phyloP scores from a whole-genome alignment of 2,888 invertebrate species.

The Sialis lutaria region DNA sequence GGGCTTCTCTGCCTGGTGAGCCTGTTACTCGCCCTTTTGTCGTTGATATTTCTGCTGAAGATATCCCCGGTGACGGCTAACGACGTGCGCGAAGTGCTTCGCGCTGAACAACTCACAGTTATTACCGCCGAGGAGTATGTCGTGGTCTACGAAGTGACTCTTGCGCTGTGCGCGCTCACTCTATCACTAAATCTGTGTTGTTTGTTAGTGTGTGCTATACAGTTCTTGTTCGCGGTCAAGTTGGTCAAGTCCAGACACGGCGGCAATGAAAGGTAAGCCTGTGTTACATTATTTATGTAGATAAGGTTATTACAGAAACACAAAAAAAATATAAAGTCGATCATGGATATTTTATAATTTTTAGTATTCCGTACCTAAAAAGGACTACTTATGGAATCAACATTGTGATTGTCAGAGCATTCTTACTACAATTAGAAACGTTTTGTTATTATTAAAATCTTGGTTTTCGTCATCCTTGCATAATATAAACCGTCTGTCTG shows the following conservation, averaged over 20 bases:
- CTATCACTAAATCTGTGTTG: constrained; percentile 80
- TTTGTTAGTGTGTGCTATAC: constrained; percentile 81
- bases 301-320: too few species aligned
- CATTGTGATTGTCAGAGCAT: too few species aligned
- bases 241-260: constrained; percentile 73
- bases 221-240: constrained; percentile 86
- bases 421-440: too few species aligned
- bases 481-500: too few species aligned
- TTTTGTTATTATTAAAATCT: too few species aligned
- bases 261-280: constrained; percentile 44
- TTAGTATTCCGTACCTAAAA: too few species aligned
- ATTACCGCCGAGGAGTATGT: constrained; percentile 64
- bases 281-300: too few species aligned
- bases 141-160: constrained; percentile 79
- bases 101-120: constrained; percentile 34
- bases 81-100: constrained; percentile 32
- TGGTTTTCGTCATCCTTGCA: too few species aligned
- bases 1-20: constrained; percentile 76
- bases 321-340: too few species aligned
- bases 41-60: constrained; percentile 69
- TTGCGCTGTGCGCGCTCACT: constrained; percentile 77
- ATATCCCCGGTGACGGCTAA: constrained; percentile 55
- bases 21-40: constrained; percentile 62
- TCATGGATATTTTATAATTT: too few species aligned
- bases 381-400: too few species aligned